Percentiles rank a stretch among this genome's conserved stretches.
Evolutionary conservation across 2,113 vertebrate species (phyloP).

Genomic region (Meleagris gallopavo): DNA sequence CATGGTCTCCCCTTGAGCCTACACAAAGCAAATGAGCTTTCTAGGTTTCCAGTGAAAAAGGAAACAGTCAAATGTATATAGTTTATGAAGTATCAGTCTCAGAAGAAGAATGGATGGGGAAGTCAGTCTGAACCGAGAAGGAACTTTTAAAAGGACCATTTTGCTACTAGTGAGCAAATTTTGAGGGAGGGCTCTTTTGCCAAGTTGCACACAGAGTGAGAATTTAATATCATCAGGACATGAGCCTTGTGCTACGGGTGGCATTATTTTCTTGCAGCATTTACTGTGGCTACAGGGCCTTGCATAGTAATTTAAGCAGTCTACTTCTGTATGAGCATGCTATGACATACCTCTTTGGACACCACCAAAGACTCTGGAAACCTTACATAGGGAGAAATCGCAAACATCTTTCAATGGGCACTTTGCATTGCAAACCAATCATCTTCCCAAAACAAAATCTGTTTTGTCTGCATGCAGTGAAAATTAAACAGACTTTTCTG

Average conservation of each 20-base stretch:
- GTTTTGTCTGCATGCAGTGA: not conserved
- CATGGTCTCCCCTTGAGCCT: not conserved
- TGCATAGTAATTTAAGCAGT: not conserved
- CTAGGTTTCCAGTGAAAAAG: not conserved
- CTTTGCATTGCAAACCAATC: not conserved
- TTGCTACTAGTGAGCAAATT: not conserved
- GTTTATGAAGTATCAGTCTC: not conserved
- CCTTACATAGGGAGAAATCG: not conserved
- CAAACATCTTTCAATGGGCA: not conserved
- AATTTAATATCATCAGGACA: not conserved
- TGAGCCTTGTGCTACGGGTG: not conserved
- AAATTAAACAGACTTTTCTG: constrained; percentile 2
- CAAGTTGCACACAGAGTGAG: not conserved
- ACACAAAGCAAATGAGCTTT: not conserved
- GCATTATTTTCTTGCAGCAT: not conserved
- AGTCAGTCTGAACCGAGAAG: not conserved
- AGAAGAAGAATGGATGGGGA: not conserved
- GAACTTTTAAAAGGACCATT: not conserved
- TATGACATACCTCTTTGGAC: not conserved
- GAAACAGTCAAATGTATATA: not conserved
- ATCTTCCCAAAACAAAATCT: constrained; percentile 48
- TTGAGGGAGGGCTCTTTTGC: not conserved
- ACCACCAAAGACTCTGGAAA: constrained; percentile 25
- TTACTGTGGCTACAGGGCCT: not conserved
- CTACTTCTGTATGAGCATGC: not conserved